Evolutionary conservation across 2,797 vertebrate species (phyloP), one percentile per base, ranked within the genome.

Genomic region (Phataginus tricuspis): DNA sequence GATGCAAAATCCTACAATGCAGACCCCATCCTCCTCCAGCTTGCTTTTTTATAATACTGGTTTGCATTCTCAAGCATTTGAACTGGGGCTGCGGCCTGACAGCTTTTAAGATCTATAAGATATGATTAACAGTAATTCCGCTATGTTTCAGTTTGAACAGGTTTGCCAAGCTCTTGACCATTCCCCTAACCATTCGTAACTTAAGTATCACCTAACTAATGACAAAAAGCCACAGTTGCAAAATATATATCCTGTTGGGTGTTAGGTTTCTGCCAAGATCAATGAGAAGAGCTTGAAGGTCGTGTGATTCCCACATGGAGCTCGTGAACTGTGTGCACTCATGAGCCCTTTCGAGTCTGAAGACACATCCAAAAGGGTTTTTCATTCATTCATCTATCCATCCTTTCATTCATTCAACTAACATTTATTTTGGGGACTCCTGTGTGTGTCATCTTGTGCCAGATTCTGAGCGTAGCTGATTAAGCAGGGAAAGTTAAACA

Each of bases 251-350:
- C 83, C 71, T 53, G 66, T n/a, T 3, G 4, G 39, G 59, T 37
- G 0, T 53, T 5, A 45, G 45, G 49, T 64, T 75, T 91, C 78
- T 27, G 18, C 61, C 31, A 8, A 37, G 68, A 85, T 39, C 49
- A 10, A 2, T 23, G 55, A 45, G 91, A 45, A 63, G 45, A 34
- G 23, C 55, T 29, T 1, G 15, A 49, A 57, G 45, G 88, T 72
- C 25, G 0, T 7, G 61, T 63, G 8, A 21, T 34, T n/a, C 61
- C 68, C 89, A 39, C 4, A 0, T 8, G 49, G 68, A 14, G 39
- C 4, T 53, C 42, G n/a, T 0, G 63, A n/a, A n/a, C 61, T 7
- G n/a, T 5, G 1, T 0, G 2, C 14, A 7, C 3, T 13, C 12
- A 0, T 5, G 7, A 0, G 0, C 18, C 49, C 57, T 77, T 86